Evolutionary conservation across 2,113 vertebrate species (phyloP).

Genomic region (Nymphicus hollandicus): DNA sequence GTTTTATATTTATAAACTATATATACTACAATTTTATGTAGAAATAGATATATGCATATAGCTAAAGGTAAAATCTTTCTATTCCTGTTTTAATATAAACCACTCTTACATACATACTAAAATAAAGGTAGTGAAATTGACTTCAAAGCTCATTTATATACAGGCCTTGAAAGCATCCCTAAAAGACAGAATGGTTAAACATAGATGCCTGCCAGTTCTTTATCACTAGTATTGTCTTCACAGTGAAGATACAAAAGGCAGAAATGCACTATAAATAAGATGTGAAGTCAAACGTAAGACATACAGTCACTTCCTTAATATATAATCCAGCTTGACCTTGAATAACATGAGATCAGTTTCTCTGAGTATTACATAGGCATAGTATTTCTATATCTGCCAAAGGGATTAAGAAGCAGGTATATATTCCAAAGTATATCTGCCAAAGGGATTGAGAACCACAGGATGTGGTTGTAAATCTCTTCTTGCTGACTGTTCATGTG

Average conservation of each 20-base stretch:
- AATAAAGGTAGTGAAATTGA: background rate
- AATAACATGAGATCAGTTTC: background rate
- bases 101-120: background rate
- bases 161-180: background rate
- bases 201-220: background rate
- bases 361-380: background rate
- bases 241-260: background rate
- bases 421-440: no score
- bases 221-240: background rate
- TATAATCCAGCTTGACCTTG: background rate
- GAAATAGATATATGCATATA: background rate
- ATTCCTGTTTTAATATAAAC: background rate
- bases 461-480: background rate
- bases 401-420: background rate
- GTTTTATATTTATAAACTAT: background rate
- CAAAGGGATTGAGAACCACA: background rate
- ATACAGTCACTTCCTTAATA: background rate
- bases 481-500: background rate
- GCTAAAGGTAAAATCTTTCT: background rate
- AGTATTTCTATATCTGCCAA: background rate
- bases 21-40: background rate
- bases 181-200: background rate
- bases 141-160: background rate
- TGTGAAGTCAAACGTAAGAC: background rate
- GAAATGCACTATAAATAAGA: constrained; percentile 19